A percentile compares a stretch with the other conserved stretches of the same genome.
Evolutionary conservation across 37 sponge, comb jelly and placozoan genomes (phyloP).

Genomic region (Chondrilla cf. caribensis): DNA sequence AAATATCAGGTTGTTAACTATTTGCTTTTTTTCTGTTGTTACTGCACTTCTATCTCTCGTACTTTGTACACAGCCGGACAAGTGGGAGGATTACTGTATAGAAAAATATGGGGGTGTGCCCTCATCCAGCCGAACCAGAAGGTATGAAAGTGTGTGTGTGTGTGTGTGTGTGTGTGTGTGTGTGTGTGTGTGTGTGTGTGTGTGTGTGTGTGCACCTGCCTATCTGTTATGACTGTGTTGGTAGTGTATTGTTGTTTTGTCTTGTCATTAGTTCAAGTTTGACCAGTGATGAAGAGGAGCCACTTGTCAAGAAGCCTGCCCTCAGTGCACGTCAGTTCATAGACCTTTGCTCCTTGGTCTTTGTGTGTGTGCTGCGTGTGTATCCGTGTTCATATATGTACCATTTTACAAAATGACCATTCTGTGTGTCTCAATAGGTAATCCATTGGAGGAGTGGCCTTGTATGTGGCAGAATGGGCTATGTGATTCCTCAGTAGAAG

Average conservation of each 20-base stretch:
- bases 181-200: constrained; percentile 36
- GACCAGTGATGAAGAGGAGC: constrained; percentile 7
- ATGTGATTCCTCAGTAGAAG: constrained; percentile 47
- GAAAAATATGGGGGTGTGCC: constrained; percentile 16
- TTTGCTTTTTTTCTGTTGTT: too few relatives aligned
- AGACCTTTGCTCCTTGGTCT: too few relatives aligned
- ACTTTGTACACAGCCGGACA: constrained; percentile 34
- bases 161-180: constrained; percentile 18
- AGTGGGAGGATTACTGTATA: constrained; percentile 30
- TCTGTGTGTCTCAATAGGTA: neutral
- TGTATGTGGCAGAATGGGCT: constrained; percentile 64
- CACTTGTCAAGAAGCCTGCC: too few relatives aligned
- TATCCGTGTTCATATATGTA: too few relatives aligned
- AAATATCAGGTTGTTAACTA: constrained; percentile 48
- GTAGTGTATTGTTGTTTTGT: neutral
- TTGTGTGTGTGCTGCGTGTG: too few relatives aligned
- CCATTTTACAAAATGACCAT: too few relatives aligned
- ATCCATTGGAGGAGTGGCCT: constrained; percentile 9
- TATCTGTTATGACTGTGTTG: neutral
- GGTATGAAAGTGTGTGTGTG: constrained; percentile 32
- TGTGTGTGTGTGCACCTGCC: constrained; percentile 7
- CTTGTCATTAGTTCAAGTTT: neutral
- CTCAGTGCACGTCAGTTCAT: too few relatives aligned
- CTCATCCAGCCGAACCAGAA: neutral
- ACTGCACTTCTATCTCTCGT: too few relatives aligned